Evolutionary conservation across 1,140 invertebrate species (phyloP).

Genomic region (Drosophila repleta): DNA sequence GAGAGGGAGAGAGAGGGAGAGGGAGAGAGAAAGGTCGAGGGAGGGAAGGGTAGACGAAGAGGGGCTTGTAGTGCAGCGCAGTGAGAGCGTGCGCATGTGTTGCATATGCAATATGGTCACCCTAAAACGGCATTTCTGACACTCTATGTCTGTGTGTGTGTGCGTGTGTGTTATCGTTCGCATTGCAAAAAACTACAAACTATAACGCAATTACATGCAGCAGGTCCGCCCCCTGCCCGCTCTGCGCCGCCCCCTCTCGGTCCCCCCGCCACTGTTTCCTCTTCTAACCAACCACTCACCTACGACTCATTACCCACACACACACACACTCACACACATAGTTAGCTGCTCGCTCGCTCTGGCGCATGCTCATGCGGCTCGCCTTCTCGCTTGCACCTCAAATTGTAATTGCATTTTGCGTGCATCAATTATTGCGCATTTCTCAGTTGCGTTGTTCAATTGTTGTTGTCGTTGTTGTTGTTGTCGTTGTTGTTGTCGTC

Average conservation of each 20-base stretch:
- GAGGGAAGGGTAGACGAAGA: neutral
- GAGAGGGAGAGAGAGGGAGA: neutral
- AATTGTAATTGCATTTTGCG: slow-evolving; percentile 74
- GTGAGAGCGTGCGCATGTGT: slow-evolving; percentile 66
- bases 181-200: slow-evolving; percentile 69
- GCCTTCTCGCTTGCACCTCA: slow-evolving; percentile 44
- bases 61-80: slow-evolving; percentile 35
- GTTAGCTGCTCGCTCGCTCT: slow-evolving; percentile 2
- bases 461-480: slow-evolving; percentile 36
- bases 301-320: slow-evolving; percentile 38
- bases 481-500: slow-evolving; percentile 15
- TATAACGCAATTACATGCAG: slow-evolving; percentile 78
- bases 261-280: neutral
- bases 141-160: slow-evolving; percentile 11
- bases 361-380: slow-evolving; percentile 5
- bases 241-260: neutral
- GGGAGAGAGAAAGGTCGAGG: neutral
- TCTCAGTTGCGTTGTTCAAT: slow-evolving; percentile 72
- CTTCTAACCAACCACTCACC: slow-evolving; percentile 12
- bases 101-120: slow-evolving; percentile 52
- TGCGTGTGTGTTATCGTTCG: slow-evolving; percentile 70
- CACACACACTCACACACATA: neutral
- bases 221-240: neutral
- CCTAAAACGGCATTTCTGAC: slow-evolving; percentile 46
- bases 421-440: slow-evolving; percentile 82